phyloP scores from a whole-genome alignment of 2,113 vertebrate genomes.

The Tretioscincus oriximinensis region DNA sequence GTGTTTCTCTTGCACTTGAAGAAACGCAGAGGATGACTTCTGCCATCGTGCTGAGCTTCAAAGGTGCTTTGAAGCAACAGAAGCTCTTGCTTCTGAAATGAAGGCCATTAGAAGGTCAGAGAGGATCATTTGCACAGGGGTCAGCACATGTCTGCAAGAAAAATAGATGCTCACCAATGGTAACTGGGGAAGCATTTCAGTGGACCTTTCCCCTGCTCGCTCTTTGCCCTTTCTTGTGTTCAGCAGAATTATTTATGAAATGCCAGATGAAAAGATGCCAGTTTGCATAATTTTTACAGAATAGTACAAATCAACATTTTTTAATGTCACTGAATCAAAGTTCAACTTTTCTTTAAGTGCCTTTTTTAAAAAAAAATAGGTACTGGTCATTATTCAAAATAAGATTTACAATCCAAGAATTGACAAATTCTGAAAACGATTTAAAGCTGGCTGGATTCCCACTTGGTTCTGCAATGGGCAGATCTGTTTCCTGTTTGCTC shows the following conservation, averaged over 20 bases:
- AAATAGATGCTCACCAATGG: not conserved
- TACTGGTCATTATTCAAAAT: not conserved
- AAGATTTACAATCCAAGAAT: not conserved
- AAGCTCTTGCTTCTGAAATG: not conserved
- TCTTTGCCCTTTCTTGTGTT: not conserved
- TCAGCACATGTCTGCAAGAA: not conserved
- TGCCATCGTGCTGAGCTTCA: not conserved
- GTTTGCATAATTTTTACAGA: not conserved
- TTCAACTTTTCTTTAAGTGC: not conserved
- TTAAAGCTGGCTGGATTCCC: not conserved
- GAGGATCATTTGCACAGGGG: not conserved
- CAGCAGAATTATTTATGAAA: not conserved
- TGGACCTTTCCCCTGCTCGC: not conserved
- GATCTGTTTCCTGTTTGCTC: no score
- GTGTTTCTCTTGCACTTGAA: no score
- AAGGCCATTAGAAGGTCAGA: not conserved
- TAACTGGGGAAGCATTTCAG: not conserved
- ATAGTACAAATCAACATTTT: not conserved
- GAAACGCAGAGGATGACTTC: no score
- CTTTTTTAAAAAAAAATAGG: no score
- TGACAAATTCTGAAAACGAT: not conserved
- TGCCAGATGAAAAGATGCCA: not conserved
- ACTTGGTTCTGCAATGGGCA: no score
- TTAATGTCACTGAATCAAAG: not conserved
- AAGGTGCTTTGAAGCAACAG: not conserved